Percentiles rank a stretch among this genome's conserved stretches.
These are phyloP conservation scores for Parambassis ranga DNA, from an alignment of 2,797 vertebrate species.

Conservation along the genomic window DNA sequence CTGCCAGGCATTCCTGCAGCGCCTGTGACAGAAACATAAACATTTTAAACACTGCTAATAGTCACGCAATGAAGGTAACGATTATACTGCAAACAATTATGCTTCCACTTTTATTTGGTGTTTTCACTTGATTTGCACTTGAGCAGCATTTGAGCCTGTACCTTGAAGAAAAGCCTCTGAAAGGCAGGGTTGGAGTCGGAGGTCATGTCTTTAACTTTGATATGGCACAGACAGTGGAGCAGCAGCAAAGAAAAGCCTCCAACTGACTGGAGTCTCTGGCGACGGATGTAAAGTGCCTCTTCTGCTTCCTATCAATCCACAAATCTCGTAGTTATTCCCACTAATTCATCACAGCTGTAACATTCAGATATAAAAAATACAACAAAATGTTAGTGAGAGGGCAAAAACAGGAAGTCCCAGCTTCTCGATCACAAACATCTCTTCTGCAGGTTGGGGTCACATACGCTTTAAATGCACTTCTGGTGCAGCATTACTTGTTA, in stretches of 20 bases:
- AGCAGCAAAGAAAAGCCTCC: slow-evolving; percentile 87
- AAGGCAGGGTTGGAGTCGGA: slow-evolving; percentile 79
- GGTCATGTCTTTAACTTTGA: slow-evolving; percentile 72
- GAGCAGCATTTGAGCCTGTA: slow-evolving; percentile 38
- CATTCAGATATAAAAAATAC: background rate
- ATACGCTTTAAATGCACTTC: too few species aligned
- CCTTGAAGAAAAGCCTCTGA: slow-evolving; percentile 86
- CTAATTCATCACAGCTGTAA: background rate
- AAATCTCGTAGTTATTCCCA: background rate
- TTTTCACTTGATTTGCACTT: background rate
- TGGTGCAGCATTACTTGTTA: too few species aligned
- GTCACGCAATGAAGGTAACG: too few species aligned
- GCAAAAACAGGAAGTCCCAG: background rate
- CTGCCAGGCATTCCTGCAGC: slow-evolving; percentile 80
- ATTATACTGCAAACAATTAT: too few species aligned
- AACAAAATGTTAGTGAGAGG: too few species aligned
- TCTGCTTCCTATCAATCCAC: slow-evolving; percentile 74
- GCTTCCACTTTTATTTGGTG: background rate
- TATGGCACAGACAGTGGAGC: slow-evolving; percentile 84
- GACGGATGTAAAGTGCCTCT: slow-evolving; percentile 81
- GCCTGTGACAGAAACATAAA: slow-evolving; percentile 63
- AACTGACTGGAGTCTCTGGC: slow-evolving; percentile 81
- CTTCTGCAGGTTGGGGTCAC: too few species aligned
- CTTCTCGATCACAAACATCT: background rate
- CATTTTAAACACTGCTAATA: background rate